Base-by-base conservation (phyloP, 1,140 invertebrate species). In the Lerema accius region DNA sequence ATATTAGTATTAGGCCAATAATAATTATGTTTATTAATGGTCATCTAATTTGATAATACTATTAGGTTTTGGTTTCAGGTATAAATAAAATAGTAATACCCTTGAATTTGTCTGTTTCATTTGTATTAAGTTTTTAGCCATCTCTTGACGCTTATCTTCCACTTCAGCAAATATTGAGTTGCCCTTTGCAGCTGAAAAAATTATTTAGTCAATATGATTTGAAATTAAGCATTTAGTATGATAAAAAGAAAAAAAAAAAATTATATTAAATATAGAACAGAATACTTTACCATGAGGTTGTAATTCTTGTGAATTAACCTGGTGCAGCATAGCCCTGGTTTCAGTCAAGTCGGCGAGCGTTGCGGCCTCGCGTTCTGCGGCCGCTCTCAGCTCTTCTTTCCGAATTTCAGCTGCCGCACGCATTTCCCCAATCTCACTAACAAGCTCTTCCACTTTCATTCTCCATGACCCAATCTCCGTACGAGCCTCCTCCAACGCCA, bases 161-260 rank as follows among this genome's bases (percentile, higher is more conserved):
- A 92, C 91, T 78, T 92, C 91, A 60, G 91, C 89, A 82, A 92
- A 92, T 67, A 92, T 78, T 26, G 91, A 92, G 59, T 92, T 92
- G 3, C 91, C 89, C 77, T 92, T 92, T 19, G 82, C 80, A 69
- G 91, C 89, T 90, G 67, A 32, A 84, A 87, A 19, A n/a, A n/a
- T n/a, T n/a, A n/a, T n/a, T n/a, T n/a, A n/a, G n/a, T n/a, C n/a
- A n/a, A n/a, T n/a, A n/a, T n/a, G n/a, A n/a, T n/a, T n/a, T n/a
- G n/a, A n/a, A n/a, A n/a, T n/a, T n/a, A n/a, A n/a, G n/a, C n/a
- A n/a, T n/a, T n/a, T n/a, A n/a, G n/a, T n/a, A n/a, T n/a, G n/a
- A n/a, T n/a, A n/a, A n/a, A n/a, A n/a, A n/a, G n/a, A n/a, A n/a
- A n/a, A n/a, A n/a, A n/a, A n/a, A n/a, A n/a, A n/a, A n/a, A n/a